Evolutionary conservation across 2,113 vertebrate genomes (phyloP).

Genomic region (Mormyrus lacerda): DNA sequence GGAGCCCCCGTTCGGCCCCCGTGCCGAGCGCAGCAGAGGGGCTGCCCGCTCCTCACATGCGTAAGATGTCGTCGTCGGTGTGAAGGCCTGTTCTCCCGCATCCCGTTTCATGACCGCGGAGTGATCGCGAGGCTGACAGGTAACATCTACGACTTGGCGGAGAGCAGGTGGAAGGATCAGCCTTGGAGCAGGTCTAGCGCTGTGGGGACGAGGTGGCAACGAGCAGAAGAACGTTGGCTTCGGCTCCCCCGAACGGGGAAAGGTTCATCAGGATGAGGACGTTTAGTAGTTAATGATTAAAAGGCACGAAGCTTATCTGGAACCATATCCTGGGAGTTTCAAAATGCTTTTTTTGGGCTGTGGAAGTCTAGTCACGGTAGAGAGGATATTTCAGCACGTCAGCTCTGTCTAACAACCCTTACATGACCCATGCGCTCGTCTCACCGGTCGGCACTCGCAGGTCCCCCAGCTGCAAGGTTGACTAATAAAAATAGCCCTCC

Average conservation of each 20-base stretch:
- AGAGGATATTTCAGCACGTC: neutral
- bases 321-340: neutral
- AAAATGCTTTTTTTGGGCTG: neutral
- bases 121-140: neutral
- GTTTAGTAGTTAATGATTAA: neutral
- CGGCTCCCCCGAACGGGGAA: neutral
- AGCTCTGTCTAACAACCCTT: neutral
- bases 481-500: constrained; percentile 42
- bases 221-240: constrained; percentile 3
- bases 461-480: constrained; percentile 24
- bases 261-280: neutral
- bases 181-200: constrained; percentile 41
- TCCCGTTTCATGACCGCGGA: neutral
- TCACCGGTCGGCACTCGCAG: neutral
- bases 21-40: neutral
- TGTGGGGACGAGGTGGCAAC: constrained; percentile 56
- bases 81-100: neutral
- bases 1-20: constrained; percentile 10
- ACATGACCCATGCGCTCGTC: neutral
- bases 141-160: constrained; percentile 30
- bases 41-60: neutral
- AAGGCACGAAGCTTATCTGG: neutral
- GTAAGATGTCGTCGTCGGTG: neutral
- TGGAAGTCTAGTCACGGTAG: neutral
- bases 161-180: constrained; percentile 10